Evolutionary conservation across 2,113 vertebrate species (phyloP).

Genomic region (Tauraco erythrolophus): DNA sequence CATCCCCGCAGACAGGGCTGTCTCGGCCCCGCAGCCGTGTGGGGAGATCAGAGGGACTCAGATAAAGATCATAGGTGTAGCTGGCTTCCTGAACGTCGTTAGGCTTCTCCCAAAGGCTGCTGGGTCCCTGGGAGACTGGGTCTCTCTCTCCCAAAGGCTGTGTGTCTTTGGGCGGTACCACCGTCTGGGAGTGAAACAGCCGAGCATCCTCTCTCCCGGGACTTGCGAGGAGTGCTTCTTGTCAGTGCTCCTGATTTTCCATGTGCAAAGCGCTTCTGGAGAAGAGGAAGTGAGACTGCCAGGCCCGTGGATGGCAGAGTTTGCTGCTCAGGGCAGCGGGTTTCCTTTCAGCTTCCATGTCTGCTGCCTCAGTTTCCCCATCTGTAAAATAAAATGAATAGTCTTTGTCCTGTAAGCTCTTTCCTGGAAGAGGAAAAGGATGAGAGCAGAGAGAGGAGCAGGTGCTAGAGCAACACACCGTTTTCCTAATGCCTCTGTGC

Average conservation of each 20-base stretch:
- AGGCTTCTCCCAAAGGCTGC: not conserved
- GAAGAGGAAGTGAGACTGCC: not conserved
- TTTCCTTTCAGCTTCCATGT: not conserved
- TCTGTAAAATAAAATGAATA: not conserved
- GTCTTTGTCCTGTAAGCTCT: not conserved
- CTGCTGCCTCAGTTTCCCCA: not conserved
- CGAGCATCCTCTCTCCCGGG: not conserved
- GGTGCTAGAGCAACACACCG: not conserved
- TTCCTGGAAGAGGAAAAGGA: not conserved
- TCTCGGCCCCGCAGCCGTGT: not conserved
- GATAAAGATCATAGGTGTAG: not conserved
- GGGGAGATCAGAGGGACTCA: constrained; percentile 2
- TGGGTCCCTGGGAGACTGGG: no score
- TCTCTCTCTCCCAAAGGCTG: no score
- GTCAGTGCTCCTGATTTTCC: fast-evolving
- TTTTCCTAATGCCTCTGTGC: not conserved
- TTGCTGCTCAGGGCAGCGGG: not conserved
- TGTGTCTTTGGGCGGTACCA: not conserved
- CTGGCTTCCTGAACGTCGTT: not conserved
- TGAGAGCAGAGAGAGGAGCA: not conserved
- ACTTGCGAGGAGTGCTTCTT: not conserved
- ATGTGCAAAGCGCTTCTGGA: not conserved
- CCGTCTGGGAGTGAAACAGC: not conserved
- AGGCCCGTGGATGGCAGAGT: no score
- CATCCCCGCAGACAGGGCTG: not conserved